Evolutionary conservation across 1,140 invertebrate genomes (phyloP), one percentile per base, ranked within the genome.

Genomic region (Idris sp.): DNA sequence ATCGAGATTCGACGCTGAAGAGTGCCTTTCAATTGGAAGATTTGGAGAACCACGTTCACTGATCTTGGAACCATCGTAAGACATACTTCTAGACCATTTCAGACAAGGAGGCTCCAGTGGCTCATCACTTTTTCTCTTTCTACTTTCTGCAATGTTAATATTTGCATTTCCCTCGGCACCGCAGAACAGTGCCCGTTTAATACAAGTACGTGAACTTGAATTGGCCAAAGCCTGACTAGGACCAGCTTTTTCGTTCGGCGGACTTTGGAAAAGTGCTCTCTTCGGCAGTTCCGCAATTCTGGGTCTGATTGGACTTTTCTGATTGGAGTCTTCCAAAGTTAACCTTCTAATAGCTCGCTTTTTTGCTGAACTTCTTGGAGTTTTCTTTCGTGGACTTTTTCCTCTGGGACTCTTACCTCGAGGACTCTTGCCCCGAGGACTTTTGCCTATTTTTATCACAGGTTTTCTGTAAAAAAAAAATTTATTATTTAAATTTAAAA

Each of bases 191-290:
- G 89, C 89, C 10, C 91, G 81, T 73, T 90, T 92, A 1, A 90
- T 89, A 36, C 84, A 89, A 68, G 84, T 77, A 1, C 82, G 65
- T 78, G 79, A n/a, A n/a, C n/a, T 84, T 7, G 56, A 51, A 4
- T 54, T 51, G n/a, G 41, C 14, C 6, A 56, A 26, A n/a, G 72
- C 51, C 36, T 78, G 76, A 79, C 86, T 87, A 14, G 86, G 81
- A 10, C 84, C 82, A 28, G 83, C 77, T 41, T 62, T 80, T 22
- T 84, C 79, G 1, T 76, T 40, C 7, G 88, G 86, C 16, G 91
- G 91, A 79, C 91, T 92, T 64, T 92, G 88, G 64, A 92, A 92
- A 0, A 92, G 75, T 0, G 91, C 91, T 67, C 91, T 81, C 75
- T 91, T 92, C 1, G 90, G 86, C 0, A 87, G 88, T 71, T 90